These are phyloP conservation scores for Steinernema carpocapsae DNA, from an alignment of 2,888 invertebrate genomes.

Conservation along the genomic window DNA sequence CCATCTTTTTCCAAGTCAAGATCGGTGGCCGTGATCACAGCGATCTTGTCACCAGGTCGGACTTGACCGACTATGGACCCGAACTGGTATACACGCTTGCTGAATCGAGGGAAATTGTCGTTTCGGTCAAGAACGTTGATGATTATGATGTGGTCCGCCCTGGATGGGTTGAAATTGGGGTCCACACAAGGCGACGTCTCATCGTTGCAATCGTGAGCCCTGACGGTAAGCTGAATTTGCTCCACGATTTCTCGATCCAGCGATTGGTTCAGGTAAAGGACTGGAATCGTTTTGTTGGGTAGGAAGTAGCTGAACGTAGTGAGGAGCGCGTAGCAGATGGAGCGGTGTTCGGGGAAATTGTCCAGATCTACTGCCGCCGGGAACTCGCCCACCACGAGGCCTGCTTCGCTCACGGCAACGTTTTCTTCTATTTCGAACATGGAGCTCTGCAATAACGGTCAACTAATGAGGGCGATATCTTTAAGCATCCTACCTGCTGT, in stretches of 20 bases:
- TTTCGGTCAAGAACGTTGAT: background rate
- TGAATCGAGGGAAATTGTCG: background rate
- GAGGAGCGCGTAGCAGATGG: slow-evolving; percentile 35
- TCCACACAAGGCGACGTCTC: background rate
- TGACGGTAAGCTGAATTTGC: background rate
- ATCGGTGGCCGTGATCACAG: background rate
- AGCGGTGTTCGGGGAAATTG: slow-evolving; percentile 13
- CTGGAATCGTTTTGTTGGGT: background rate
- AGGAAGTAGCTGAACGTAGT: slow-evolving; percentile 15
- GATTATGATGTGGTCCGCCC: background rate
- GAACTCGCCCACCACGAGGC: slow-evolving; percentile 17
- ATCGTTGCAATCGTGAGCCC: background rate
- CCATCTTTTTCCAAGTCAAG: background rate
- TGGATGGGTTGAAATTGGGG: background rate
- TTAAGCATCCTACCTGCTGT: background rate
- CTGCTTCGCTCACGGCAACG: background rate
- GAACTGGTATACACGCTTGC: background rate
- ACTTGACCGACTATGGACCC: background rate
- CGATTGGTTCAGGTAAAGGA: background rate
- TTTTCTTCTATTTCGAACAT: background rate
- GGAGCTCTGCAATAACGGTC: slow-evolving; percentile 3
- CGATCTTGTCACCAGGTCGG: slow-evolving; percentile 1
- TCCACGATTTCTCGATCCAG: background rate
- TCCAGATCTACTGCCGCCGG: slow-evolving; percentile 34
- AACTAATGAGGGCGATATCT: background rate